Percentiles rank a stretch among this genome's conserved stretches.
Conservation (phyloP, 2,113 vertebrate species). For the Sardina pilchardus region DNA sequence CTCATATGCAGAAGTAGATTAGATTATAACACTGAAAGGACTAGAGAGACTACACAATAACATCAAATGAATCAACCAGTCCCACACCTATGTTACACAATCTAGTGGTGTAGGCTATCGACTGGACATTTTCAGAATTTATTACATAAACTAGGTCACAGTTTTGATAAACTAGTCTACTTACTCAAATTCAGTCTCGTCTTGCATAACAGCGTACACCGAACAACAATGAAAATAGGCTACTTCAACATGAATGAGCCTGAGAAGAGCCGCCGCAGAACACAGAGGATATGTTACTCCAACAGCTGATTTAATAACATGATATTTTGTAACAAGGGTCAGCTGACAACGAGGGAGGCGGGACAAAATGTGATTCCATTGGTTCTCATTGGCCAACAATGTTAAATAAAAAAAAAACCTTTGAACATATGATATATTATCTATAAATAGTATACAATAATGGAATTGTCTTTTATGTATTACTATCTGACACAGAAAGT, state of each 20-base stretch:
- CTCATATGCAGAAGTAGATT: no score
- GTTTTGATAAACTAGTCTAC: slow-evolving; percentile 35
- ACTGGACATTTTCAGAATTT: background rate
- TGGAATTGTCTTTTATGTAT: background rate
- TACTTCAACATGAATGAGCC: background rate
- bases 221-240: background rate
- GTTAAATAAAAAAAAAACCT: no score
- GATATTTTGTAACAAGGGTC: slow-evolving; percentile 63
- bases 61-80: background rate
- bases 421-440: no score
- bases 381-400: background rate
- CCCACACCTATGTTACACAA: background rate
- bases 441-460: no score
- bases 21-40: background rate
- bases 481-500: background rate
- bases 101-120: background rate
- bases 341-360: background rate
- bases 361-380: background rate
- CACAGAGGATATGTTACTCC: background rate
- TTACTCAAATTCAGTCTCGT: slow-evolving; percentile 71
- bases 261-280: background rate
- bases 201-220: slow-evolving; percentile 53
- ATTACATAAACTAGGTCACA: background rate
- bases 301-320: slow-evolving; percentile 6
- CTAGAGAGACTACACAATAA: background rate